A percentile compares a stretch with the other conserved stretches of the same genome.
phyloP scores from a whole-genome alignment of 2,113 vertebrate species.

The Bufo gargarizans region DNA sequence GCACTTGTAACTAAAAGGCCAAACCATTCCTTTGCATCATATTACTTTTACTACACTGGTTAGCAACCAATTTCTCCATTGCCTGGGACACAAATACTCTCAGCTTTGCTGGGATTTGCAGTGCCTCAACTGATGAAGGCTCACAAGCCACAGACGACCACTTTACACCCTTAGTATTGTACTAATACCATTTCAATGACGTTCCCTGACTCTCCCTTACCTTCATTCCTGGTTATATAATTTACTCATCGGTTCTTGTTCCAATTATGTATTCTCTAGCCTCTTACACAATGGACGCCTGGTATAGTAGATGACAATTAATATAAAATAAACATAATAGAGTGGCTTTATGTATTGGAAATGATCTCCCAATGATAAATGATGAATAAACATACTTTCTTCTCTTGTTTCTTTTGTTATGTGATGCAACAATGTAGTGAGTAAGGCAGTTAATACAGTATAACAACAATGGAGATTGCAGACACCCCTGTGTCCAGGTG shows the following conservation, averaged over 20 bases:
- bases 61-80: no score
- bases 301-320: neutral
- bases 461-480: neutral
- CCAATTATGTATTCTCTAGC: neutral
- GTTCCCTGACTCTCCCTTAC: neutral
- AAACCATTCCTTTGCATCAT: neutral
- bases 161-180: no score
- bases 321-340: neutral
- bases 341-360: neutral
- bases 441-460: neutral
- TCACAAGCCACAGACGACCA: no score
- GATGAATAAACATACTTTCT: neutral
- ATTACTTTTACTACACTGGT: neutral
- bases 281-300: neutral
- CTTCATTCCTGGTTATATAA: neutral
- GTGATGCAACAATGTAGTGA: neutral
- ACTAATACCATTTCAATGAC: no score
- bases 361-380: neutral
- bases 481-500: neutral
- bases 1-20: neutral
- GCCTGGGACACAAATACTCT: neutral
- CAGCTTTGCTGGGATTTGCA: neutral
- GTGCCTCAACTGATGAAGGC: neutral
- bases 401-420: neutral
- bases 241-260: neutral